phyloP scores from a whole-genome alignment of 2,113 vertebrate species.

The Hiodon alosoides region DNA sequence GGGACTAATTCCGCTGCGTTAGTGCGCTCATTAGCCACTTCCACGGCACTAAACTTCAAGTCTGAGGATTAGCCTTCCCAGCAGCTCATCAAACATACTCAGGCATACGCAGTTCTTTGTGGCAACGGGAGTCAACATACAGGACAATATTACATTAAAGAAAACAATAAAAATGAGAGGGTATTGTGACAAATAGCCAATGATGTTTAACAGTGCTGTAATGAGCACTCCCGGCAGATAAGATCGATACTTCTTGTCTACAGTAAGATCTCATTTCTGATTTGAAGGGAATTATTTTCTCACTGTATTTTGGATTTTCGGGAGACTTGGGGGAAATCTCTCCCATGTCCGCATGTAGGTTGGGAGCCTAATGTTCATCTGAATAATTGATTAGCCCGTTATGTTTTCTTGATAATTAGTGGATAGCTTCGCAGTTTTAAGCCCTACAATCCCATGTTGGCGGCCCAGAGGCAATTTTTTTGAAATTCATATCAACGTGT shows the following conservation, averaged over 20 bases:
- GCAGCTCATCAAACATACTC: no score
- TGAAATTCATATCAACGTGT: slow-evolving; percentile 45
- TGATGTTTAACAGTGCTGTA: slow-evolving; percentile 39
- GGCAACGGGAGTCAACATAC: no score
- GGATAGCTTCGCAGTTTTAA: slow-evolving; percentile 75
- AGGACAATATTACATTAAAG: no score
- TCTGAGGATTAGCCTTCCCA: no score
- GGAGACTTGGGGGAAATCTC: slow-evolving; percentile 72
- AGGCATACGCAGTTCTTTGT: no score
- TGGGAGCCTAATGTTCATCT: slow-evolving; percentile 84
- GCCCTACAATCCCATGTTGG: slow-evolving; percentile 61
- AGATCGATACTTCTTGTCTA: slow-evolving; percentile 43
- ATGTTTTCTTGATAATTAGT: slow-evolving; percentile 82
- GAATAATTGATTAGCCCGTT: slow-evolving; percentile 91
- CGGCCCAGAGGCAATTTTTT: slow-evolving; percentile 45
- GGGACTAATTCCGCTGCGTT: no score
- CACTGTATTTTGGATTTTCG: slow-evolving; percentile 36
- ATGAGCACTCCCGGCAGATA: not conserved
- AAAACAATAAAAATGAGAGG: no score
- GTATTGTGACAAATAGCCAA: not conserved
- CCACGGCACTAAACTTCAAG: no score
- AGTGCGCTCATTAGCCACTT: no score
- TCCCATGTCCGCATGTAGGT: slow-evolving; percentile 72
- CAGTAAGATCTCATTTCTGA: slow-evolving; percentile 43
- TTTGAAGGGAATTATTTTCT: slow-evolving; percentile 54